These are phyloP conservation scores for Premnoplex brunnescens DNA, from an alignment of 2,797 vertebrate species.

Conservation along the genomic window DNA sequence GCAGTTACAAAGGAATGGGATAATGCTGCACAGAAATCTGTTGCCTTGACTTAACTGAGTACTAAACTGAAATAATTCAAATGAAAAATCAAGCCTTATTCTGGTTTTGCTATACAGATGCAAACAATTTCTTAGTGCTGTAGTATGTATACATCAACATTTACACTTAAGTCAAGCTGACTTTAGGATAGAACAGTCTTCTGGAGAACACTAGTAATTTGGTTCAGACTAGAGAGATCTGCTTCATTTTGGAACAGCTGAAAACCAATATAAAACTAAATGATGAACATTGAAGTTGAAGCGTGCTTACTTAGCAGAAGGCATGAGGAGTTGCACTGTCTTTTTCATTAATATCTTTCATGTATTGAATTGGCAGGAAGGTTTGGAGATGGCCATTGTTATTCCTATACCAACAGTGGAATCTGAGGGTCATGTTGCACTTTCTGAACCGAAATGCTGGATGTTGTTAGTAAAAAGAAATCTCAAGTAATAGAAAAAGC, in stretches of 20 bases:
- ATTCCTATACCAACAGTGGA: background rate
- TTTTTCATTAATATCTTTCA: background rate
- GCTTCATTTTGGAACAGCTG: background rate
- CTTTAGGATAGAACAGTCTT: background rate
- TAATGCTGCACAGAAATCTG: background rate
- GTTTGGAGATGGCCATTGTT: background rate
- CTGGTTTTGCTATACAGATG: background rate
- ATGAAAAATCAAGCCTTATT: background rate
- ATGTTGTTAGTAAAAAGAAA: background rate
- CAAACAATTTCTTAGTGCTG: background rate
- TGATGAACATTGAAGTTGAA: accelerated
- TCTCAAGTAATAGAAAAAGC: background rate
- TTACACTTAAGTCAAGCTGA: background rate
- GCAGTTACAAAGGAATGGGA: background rate
- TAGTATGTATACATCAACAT: background rate
- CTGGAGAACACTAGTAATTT: background rate
- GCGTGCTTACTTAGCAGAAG: background rate
- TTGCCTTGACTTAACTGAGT: background rate
- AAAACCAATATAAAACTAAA: background rate
- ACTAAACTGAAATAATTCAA: background rate
- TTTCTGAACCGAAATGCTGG: background rate
- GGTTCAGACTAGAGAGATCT: background rate
- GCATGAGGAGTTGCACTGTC: background rate
- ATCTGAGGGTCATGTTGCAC: background rate
- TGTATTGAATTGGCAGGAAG: background rate